Percentiles rank a stretch among this genome's conserved stretches.
phyloP scores from a whole-genome alignment of 2,113 vertebrate genomes.

The Ptychochromis oligacanthus region DNA sequence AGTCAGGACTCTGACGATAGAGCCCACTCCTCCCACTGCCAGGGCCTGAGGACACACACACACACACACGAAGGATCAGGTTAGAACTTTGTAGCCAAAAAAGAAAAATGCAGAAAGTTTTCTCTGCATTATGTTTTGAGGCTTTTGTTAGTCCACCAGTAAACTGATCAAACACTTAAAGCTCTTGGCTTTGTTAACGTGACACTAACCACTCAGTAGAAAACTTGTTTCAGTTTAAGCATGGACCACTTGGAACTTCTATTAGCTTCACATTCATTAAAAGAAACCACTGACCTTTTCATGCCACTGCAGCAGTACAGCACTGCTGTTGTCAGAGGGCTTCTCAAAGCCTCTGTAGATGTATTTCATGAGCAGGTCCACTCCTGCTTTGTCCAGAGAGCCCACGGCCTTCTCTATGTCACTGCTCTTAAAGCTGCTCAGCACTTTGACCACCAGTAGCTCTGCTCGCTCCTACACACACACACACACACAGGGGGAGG shows the following conservation, averaged over 20 bases:
- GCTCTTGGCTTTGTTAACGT: not conserved
- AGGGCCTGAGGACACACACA: constrained; percentile 82
- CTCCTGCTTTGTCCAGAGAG: constrained; percentile 88
- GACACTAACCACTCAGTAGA: not conserved
- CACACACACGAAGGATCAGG: not conserved
- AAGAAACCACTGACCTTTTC: constrained; percentile 84
- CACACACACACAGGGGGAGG: not conserved
- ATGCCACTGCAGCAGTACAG: constrained; percentile 93
- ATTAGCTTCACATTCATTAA: not conserved
- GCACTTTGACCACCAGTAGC: constrained; percentile 90
- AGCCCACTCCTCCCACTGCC: constrained; percentile 92
- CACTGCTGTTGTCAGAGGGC: constrained; percentile 94
- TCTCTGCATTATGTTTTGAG: accelerated
- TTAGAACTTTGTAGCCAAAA: no score
- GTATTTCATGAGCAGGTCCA: constrained; percentile 98
- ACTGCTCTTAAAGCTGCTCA: constrained; percentile 92
- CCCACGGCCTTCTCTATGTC: constrained; percentile 95
- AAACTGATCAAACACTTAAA: not conserved
- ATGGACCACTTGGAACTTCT: accelerated
- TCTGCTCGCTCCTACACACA: constrained; percentile 88
- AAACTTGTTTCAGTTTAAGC: not conserved
- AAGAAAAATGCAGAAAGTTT: not conserved
- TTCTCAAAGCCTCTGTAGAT: constrained; percentile 97
- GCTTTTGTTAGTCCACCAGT: not conserved
- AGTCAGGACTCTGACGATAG: constrained; percentile 93